These are phyloP conservation scores for Hymenochirus boettgeri DNA, from an alignment of 2,113 vertebrate genomes.

Conservation along the genomic window DNA sequence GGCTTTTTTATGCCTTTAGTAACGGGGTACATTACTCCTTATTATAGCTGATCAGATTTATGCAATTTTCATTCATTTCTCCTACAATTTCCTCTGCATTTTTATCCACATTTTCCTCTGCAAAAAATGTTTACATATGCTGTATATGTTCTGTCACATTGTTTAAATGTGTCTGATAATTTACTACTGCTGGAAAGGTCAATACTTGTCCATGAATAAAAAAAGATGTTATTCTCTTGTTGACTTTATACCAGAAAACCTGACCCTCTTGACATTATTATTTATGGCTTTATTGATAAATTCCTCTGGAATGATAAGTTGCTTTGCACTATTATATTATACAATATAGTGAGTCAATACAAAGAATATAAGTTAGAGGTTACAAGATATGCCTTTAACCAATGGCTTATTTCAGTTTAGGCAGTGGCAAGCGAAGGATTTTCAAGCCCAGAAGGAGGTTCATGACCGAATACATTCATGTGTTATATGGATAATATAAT, in stretches of 20 bases:
- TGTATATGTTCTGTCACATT: not conserved
- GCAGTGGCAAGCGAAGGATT: too few relatives aligned
- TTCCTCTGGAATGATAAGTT: not conserved
- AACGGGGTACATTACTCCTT: too few relatives aligned
- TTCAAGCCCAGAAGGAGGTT: too few relatives aligned
- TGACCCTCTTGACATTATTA: not conserved
- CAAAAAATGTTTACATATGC: not conserved
- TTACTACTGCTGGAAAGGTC: not conserved
- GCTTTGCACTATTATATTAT: not conserved
- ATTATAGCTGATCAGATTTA: too few relatives aligned
- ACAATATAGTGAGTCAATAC: not conserved
- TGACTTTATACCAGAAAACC: not conserved
- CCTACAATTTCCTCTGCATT: too few relatives aligned
- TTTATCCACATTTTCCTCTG: too few relatives aligned
- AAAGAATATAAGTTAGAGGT: not conserved
- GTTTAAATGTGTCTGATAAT: not conserved
- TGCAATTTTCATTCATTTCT: too few relatives aligned
- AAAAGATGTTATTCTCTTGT: not conserved
- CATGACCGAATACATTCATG: too few relatives aligned
- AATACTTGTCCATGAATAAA: not conserved
- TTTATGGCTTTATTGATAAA: not conserved
- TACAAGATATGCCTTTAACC: not conserved
- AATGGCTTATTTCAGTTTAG: not conserved
- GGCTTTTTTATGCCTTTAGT: too few relatives aligned
- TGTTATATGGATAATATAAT: too few relatives aligned